phyloP scores from a whole-genome alignment of 2,113 vertebrate species.

The Rhea pennata region DNA sequence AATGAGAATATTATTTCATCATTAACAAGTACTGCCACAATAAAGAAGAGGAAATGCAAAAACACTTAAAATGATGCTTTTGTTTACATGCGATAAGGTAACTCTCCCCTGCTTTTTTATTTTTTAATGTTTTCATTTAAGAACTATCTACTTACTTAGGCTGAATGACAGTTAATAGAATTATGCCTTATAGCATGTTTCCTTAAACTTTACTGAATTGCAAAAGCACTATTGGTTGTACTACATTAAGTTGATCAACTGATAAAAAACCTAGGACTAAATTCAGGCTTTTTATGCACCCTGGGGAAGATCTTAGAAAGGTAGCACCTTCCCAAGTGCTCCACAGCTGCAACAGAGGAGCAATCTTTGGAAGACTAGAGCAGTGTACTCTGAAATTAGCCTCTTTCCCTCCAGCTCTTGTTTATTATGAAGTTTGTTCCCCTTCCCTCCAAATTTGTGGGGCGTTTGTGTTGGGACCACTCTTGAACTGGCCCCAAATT shows the following conservation, averaged over 20 bases:
- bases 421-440: not conserved
- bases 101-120: not conserved
- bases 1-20: constrained; percentile 46
- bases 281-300: not conserved
- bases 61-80: constrained; percentile 4
- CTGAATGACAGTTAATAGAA: not conserved
- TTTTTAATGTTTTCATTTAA: not conserved
- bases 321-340: not conserved
- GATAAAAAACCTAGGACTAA: not conserved
- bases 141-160: not conserved
- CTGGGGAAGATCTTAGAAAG: not conserved
- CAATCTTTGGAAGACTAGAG: not conserved
- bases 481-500: not conserved
- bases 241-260: not conserved
- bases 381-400: not conserved
- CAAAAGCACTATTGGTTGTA: not conserved
- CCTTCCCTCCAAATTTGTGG: not conserved
- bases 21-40: constrained; percentile 31
- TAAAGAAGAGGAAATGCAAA: constrained; percentile 19
- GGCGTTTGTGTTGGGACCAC: not conserved
- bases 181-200: not conserved
- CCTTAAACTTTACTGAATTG: not conserved
- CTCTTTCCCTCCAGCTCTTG: not conserved
- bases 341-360: not conserved
- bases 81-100: not conserved